These are phyloP conservation scores for Nesidiocoris tenuis DNA, from an alignment of 2,888 invertebrate species.

Conservation along the genomic window DNA sequence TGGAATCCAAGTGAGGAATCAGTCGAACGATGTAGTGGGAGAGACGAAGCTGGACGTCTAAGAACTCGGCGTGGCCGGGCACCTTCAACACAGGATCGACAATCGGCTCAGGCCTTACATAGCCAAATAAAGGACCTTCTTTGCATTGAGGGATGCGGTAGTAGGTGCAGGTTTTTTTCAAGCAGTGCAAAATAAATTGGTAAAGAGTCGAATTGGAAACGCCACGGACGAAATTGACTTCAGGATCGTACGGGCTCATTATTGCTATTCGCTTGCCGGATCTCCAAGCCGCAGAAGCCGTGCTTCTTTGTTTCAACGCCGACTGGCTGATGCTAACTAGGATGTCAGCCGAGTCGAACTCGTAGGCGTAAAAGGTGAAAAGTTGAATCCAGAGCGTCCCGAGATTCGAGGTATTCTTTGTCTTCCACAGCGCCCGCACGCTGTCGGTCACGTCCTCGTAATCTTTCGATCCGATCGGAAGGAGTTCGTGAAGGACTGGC, in stretches of 20 bases:
- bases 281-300: not conserved
- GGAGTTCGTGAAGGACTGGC: slow-evolving; percentile 51
- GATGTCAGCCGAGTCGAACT: slow-evolving; percentile 33
- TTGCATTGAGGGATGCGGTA: slow-evolving; percentile 56
- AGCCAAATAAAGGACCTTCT: slow-evolving; percentile 54
- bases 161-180: slow-evolving; percentile 57
- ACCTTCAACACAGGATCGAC: slow-evolving; percentile 21
- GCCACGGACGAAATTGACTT: not conserved
- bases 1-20: slow-evolving; percentile 26
- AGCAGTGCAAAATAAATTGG: slow-evolving; percentile 57
- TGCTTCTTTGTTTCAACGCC: not conserved
- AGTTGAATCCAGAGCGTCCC: slow-evolving; percentile 54
- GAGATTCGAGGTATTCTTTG: slow-evolving; percentile 50
- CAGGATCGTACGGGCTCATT: slow-evolving; percentile 18
- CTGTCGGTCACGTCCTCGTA: slow-evolving; percentile 4
- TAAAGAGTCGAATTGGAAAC: slow-evolving; percentile 55
- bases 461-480: not conserved
- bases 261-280: slow-evolving; percentile 10
- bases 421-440: not conserved
- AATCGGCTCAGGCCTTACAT: slow-evolving; percentile 38
- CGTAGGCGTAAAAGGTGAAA: slow-evolving; percentile 53
- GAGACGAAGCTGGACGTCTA: slow-evolving; percentile 26
- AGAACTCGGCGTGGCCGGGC: slow-evolving; percentile 30
- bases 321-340: slow-evolving; percentile 28
- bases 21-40: slow-evolving; percentile 39